A percentile compares a stretch with the other conserved stretches of the same genome.
phyloP scores from a whole-genome alignment of 1,140 invertebrate genomes.

The Chymomyza costata region DNA sequence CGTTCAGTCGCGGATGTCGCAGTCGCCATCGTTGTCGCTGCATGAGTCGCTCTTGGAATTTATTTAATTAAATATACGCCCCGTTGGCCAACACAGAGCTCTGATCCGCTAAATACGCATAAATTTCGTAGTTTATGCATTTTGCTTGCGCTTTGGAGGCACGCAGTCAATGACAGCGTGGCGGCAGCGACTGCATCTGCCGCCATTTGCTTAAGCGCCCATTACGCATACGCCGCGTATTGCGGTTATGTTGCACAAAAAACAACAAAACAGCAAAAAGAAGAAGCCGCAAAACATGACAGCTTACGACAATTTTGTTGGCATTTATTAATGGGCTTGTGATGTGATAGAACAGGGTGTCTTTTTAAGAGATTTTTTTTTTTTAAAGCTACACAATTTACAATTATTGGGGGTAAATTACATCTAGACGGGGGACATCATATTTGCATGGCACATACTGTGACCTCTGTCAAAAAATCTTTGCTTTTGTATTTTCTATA shows the following conservation, averaged over 20 bases:
- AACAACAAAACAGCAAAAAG: slow-evolving; percentile 3
- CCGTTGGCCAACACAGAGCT: slow-evolving; percentile 50
- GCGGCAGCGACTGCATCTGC: slow-evolving; percentile 22
- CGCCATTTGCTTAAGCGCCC: slow-evolving; percentile 26
- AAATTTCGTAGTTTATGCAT: slow-evolving; percentile 68
- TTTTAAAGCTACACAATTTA: no score
- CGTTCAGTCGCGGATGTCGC: slow-evolving; percentile 3
- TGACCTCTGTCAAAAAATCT: no score
- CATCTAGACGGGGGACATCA: no score
- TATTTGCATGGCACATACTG: no score
- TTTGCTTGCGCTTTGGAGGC: slow-evolving; percentile 1
- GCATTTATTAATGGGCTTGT: slow-evolving; percentile 41
- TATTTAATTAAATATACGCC: slow-evolving; percentile 74
- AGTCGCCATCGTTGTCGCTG: slow-evolving; percentile 17
- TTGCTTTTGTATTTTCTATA: no score
- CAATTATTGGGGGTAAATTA: no score
- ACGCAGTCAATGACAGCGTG: neutral
- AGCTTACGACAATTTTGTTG: slow-evolving; percentile 51
- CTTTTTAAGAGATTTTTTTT: no score
- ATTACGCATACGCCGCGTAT: slow-evolving; percentile 49
- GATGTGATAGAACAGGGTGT: no score
- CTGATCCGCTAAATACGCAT: slow-evolving; percentile 51
- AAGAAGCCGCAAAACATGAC: slow-evolving; percentile 26
- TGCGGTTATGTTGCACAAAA: slow-evolving; percentile 11
- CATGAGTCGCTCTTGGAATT: slow-evolving; percentile 55